A percentile compares a stretch with the other conserved stretches of the same genome.
These are phyloP conservation scores for Naja naja DNA, from an alignment of 2,113 vertebrate species.

Conservation along the genomic window DNA sequence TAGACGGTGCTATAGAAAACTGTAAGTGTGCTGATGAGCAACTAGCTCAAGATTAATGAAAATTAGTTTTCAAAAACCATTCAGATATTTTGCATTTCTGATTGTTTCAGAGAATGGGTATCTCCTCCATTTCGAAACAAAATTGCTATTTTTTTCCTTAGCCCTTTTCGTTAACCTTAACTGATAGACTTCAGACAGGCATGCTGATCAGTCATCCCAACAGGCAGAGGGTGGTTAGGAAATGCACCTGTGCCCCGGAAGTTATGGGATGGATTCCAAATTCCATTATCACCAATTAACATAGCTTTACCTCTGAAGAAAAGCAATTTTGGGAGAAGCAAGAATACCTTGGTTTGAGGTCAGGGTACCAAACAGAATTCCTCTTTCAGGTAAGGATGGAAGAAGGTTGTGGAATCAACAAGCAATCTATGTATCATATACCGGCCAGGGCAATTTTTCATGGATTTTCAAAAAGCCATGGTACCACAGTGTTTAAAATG, in stretches of 20 bases:
- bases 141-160: slow-evolving; percentile 43
- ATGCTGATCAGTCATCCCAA: neutral
- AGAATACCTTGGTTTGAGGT: neutral
- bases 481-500: too few relatives aligned
- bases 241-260: neutral
- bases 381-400: neutral
- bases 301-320: neutral
- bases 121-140: slow-evolving; percentile 42
- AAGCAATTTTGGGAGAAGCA: neutral
- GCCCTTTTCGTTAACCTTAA: neutral
- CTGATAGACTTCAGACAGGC: slow-evolving; percentile 33
- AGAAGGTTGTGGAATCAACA: neutral
- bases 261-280: neutral
- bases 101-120: slow-evolving; percentile 16
- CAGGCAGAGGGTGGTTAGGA: neutral
- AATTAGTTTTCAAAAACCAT: slow-evolving; percentile 42
- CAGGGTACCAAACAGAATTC: neutral
- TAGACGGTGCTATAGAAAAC: slow-evolving; percentile 28
- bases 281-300: neutral
- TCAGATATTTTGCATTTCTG: slow-evolving; percentile 39
- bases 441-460: neutral
- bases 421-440: neutral
- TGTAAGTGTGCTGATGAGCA: slow-evolving; percentile 18
- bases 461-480: neutral
- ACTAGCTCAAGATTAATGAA: slow-evolving; percentile 41